Evolutionary conservation across 2,113 vertebrate genomes (phyloP).

Genomic region (Pantherophis guttatus): DNA sequence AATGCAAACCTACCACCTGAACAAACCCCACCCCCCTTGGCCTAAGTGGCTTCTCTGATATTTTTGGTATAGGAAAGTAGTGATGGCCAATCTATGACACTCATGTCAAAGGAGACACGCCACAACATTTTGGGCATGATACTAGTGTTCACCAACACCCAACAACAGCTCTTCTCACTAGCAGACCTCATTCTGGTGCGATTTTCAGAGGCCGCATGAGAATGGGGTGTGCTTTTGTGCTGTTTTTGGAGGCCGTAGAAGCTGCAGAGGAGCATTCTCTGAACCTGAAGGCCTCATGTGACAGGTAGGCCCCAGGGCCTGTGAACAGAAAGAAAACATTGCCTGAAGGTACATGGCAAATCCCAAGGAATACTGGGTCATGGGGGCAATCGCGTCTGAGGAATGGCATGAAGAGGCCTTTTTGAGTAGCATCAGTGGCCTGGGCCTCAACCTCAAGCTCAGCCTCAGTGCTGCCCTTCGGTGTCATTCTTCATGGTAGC

Average conservation of each 20-base stretch:
- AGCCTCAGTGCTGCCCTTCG: too few relatives aligned
- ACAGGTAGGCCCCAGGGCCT: too few relatives aligned
- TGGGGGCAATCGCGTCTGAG: too few relatives aligned
- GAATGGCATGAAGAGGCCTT: too few relatives aligned
- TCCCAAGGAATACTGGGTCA: too few relatives aligned
- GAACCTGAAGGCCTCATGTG: not conserved
- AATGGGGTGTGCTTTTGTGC: not conserved
- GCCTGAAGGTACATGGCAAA: too few relatives aligned
- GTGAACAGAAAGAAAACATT: too few relatives aligned
- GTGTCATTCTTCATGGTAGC: too few relatives aligned
- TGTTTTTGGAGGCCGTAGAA: too few relatives aligned
- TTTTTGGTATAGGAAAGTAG: not conserved
- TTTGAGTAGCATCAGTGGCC: too few relatives aligned
- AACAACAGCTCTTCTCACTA: not conserved
- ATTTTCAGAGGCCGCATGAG: not conserved
- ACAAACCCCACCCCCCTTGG: not conserved
- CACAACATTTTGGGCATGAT: not conserved
- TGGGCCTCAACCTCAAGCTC: too few relatives aligned
- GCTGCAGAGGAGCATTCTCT: not conserved
- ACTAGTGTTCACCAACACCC: not conserved
- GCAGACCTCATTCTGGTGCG: not conserved
- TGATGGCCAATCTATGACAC: fast-evolving
- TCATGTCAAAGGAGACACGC: not conserved
- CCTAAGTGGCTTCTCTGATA: not conserved
- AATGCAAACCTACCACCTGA: not conserved